Percentiles rank a stretch among this genome's conserved stretches.
These are phyloP conservation scores for Melanotaenia duboulayi DNA, from an alignment of 2,113 vertebrate genomes.

Conservation along the genomic window DNA sequence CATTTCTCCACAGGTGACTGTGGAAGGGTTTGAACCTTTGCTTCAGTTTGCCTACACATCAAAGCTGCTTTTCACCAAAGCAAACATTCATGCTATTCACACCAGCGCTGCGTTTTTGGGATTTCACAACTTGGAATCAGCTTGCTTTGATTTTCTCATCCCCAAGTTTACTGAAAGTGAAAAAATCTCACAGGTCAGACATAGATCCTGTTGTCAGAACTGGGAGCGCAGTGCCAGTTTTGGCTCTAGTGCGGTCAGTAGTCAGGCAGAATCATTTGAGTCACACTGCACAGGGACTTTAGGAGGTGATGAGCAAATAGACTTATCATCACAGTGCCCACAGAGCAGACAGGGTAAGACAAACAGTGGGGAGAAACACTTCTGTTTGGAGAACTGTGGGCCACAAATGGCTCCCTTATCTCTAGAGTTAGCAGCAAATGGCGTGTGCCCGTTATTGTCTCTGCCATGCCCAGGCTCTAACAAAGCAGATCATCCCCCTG, in stretches of 20 bases:
- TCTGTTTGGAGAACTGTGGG: conserved; percentile 82
- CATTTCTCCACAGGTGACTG: conserved; percentile 85
- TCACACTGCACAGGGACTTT: conserved; percentile 70
- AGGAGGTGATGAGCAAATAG: conserved; percentile 68
- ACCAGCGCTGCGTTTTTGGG: conserved; percentile 90
- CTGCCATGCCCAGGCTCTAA: conserved; percentile 69
- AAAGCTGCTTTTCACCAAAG: conserved; percentile 92
- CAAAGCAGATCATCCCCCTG: conserved; percentile 50
- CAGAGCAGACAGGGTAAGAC: conserved; percentile 86
- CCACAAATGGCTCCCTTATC: conserved; percentile 80
- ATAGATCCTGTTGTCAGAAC: conserved; percentile 68
- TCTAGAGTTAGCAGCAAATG: conserved; percentile 59
- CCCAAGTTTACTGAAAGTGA: conserved; percentile 88
- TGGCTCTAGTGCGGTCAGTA: conserved; percentile 26
- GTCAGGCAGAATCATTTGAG: conserved; percentile 70
- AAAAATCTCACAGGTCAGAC: conserved; percentile 65
- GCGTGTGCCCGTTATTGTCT: conserved; percentile 74
- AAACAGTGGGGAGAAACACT: conserved; percentile 83
- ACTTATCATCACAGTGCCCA: conserved; percentile 82
- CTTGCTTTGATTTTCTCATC: conserved; percentile 95
- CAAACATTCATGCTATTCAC: conserved; percentile 92
- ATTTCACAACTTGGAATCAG: conserved; percentile 90
- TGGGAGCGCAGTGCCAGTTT: conserved; percentile 20
- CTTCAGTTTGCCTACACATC: conserved; percentile 97
- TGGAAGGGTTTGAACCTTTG: conserved; percentile 93